Conservation (phyloP, 2,113 vertebrate species). For the Oryzias curvinotus region DNA sequence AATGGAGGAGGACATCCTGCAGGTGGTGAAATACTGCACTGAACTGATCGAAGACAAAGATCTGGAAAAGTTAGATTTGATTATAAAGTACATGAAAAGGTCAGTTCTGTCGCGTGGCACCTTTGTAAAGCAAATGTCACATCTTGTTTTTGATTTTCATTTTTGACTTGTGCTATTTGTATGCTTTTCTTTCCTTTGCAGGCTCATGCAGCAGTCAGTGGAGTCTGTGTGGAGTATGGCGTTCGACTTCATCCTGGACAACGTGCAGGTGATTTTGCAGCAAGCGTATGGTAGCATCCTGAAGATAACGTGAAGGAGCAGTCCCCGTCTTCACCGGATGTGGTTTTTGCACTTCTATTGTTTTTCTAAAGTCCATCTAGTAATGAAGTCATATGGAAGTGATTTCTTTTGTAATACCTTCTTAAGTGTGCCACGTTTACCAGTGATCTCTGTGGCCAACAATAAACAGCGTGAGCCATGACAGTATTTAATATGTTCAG, state of each 20-base stretch:
- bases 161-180: background rate
- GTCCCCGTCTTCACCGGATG: conserved; percentile 2
- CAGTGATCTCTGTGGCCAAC: background rate
- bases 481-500: conserved; percentile 1
- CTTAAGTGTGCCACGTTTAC: background rate
- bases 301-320: conserved; percentile 83
- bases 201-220: conserved; percentile 95
- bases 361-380: conserved; percentile 6
- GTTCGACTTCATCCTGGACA: conserved; percentile 99
- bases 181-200: conserved; percentile 41
- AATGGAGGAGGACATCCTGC: conserved; percentile 98
- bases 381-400: conserved; percentile 5
- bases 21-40: conserved; percentile 97
- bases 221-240: conserved; percentile 99
- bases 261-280: conserved; percentile 97
- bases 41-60: conserved; percentile 97
- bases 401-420: background rate
- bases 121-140: background rate
- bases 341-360: background rate
- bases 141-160: background rate
- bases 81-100: conserved; percentile 98
- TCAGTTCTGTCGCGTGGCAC: conserved; percentile 61
- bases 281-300: conserved; percentile 96
- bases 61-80: conserved; percentile 92
- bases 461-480: conserved; percentile 17